Conservation (phyloP, 2,797 vertebrate genomes). For the Setipinna tenuifilis region DNA sequence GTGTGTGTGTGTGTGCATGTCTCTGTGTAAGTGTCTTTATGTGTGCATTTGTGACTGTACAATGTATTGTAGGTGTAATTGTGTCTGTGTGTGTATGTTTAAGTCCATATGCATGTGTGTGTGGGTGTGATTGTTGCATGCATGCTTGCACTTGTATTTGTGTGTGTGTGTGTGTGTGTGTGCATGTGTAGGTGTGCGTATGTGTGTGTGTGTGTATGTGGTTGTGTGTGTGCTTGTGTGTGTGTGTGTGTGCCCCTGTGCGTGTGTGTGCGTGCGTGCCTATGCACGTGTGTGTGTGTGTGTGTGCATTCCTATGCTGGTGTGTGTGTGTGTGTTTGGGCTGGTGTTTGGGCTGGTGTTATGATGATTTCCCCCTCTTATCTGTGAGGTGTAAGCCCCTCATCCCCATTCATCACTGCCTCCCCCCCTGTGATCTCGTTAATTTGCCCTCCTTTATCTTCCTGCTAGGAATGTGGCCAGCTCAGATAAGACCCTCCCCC, state of each 20-base stretch:
- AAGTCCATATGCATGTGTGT: not conserved
- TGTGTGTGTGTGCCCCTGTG: too few relatives aligned
- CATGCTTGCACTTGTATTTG: not conserved
- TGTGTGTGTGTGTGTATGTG: not conserved
- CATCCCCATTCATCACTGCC: slow-evolving; percentile 76
- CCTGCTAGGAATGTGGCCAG: slow-evolving; percentile 70
- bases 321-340: slow-evolving; percentile 44
- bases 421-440: slow-evolving; percentile 63
- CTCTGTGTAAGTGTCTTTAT: not conserved
- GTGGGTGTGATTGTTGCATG: not conserved
- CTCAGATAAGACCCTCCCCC: slow-evolving; percentile 67
- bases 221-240: too few relatives aligned
- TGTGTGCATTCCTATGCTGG: slow-evolving; percentile 22
- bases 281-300: not conserved
- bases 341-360: slow-evolving; percentile 52
- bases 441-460: slow-evolving; percentile 75
- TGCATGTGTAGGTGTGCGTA: not conserved
- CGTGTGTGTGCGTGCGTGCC: not conserved
- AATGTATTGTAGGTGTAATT: not conserved
- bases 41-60: too few relatives aligned
- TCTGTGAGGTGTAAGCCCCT: slow-evolving; percentile 71
- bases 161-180: not conserved
- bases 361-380: slow-evolving; percentile 71
- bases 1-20: not conserved
- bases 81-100: not conserved